These are phyloP conservation scores for Lasioglossum villosulum DNA, from an alignment of 2,888 invertebrate genomes.

Conservation along the genomic window DNA sequence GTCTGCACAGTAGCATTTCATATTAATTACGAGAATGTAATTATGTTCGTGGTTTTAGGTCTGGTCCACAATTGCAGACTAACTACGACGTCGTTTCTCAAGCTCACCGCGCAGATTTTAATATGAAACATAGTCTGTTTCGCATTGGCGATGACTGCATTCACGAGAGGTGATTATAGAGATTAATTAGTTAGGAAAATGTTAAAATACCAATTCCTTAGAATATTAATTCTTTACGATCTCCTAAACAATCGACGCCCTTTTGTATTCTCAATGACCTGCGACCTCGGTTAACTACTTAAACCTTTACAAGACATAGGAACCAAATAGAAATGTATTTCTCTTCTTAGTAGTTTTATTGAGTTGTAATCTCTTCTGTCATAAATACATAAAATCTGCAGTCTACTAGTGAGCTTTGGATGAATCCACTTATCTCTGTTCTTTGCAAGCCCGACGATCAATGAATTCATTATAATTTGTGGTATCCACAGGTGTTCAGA, in stretches of 20 bases:
- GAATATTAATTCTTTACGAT: background rate
- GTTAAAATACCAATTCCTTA: background rate
- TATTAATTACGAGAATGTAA: background rate
- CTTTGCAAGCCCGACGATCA: background rate
- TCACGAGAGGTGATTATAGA: conserved; percentile 86
- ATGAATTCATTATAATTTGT: background rate
- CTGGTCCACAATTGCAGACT: conserved; percentile 78
- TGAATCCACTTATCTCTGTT: background rate
- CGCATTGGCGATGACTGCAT: conserved; percentile 90
- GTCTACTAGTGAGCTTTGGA: background rate
- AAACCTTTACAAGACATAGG: background rate
- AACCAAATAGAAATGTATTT: background rate
- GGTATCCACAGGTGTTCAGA: conserved; percentile 89
- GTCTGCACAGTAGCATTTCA: background rate
- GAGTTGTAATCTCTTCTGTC: background rate
- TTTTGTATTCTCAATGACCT: background rate
- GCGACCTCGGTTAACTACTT: background rate
- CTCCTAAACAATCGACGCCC: background rate
- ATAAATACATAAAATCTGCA: background rate
- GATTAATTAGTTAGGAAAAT: background rate
- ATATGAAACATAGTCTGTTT: conserved; percentile 87
- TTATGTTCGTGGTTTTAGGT: conserved; percentile 70
- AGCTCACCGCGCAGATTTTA: conserved; percentile 86
- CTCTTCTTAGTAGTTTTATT: too few species aligned
- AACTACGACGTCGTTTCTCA: conserved; percentile 82